Evolutionary conservation across 2,888 invertebrate genomes (phyloP).

Genomic region (Alloplasta piceator): DNA sequence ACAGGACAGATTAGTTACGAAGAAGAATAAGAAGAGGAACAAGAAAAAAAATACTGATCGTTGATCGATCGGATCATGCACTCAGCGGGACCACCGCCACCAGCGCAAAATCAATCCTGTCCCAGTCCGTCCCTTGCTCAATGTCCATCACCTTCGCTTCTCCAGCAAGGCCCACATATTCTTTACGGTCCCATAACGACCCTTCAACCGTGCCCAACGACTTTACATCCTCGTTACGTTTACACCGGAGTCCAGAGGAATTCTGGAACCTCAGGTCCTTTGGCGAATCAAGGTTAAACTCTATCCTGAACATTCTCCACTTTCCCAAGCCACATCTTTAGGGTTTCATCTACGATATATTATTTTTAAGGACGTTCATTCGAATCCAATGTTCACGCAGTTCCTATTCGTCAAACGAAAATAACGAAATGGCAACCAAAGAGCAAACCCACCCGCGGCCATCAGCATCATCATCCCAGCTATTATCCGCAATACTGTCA

Average conservation of each 20-base stretch:
- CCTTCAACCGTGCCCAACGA: conserved; percentile 73
- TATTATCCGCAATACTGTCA: conserved; percentile 68
- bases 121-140: conserved; percentile 64
- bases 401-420: conserved; percentile 69
- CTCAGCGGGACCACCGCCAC: conserved; percentile 73
- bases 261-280: conserved; percentile 63
- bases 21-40: conserved; percentile 38
- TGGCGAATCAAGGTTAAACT: conserved; percentile 73
- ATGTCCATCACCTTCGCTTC: conserved; percentile 59
- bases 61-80: conserved; percentile 75
- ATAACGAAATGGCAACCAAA: conserved; percentile 75
- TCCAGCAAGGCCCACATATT: conserved; percentile 74
- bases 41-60: conserved; percentile 60
- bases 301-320: neutral
- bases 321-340: no score
- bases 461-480: conserved; percentile 69
- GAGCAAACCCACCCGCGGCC: conserved; percentile 71
- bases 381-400: conserved; percentile 14
- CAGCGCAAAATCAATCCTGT: conserved; percentile 72
- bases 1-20: conserved; percentile 1
- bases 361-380: neutral
- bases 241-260: conserved; percentile 74
- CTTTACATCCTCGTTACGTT: conserved; percentile 74
- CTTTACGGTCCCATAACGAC: conserved; percentile 76
- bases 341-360: no score